Base-by-base conservation (phyloP, 2,797 vertebrate genomes). In the Xenopus petersii region DNA sequence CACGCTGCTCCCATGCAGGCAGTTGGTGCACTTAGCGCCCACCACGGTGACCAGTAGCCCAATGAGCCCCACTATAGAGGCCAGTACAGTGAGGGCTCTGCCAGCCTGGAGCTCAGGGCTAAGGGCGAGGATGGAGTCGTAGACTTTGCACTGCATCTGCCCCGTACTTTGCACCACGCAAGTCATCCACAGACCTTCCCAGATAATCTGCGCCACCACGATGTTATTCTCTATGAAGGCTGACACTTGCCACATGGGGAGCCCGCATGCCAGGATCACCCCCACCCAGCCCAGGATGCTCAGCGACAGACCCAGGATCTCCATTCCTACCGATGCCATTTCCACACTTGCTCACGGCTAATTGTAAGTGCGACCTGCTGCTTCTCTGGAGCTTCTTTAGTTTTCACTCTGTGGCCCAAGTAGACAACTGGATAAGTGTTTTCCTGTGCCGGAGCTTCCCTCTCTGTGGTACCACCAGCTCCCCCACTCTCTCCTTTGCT, bases 181-280 rank as follows among this genome's bases (percentile, higher is more conserved):
- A 1, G 91, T 87, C 96, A 98, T 98, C 96, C 96, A 98, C 82
- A 98, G 88, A 4, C 96, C 97, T 80, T 97, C 94, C 96, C 96
- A 98, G 80, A 94, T 90, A 3, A 89, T 94, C 88, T 98, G 95
- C 2, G 96, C 94, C 81, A 95, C 94, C 86, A 98, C 95, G 85
- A 98, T 97, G 87, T 98, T 95, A 83, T 91, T 91, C 24, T 96
- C 95, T 83, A 97, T 93, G 89, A 94, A 96, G 36, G 97, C 96
- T 12, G 96, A 93, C 81, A 98, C 97, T 79, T 95, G 96, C 97
- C 97, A 98, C 93, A 95, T 98, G 79, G 97, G 97, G 81, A 98
- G 84, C 69, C 92, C 95, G 86, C 96, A 96, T 7, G 94, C 92
- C 67, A 96, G 88, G 91, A 99, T 98, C 80, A 96, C 93, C 62